Conservation (phyloP, 2,113 vertebrate species). For the Pterocles orientalis region DNA sequence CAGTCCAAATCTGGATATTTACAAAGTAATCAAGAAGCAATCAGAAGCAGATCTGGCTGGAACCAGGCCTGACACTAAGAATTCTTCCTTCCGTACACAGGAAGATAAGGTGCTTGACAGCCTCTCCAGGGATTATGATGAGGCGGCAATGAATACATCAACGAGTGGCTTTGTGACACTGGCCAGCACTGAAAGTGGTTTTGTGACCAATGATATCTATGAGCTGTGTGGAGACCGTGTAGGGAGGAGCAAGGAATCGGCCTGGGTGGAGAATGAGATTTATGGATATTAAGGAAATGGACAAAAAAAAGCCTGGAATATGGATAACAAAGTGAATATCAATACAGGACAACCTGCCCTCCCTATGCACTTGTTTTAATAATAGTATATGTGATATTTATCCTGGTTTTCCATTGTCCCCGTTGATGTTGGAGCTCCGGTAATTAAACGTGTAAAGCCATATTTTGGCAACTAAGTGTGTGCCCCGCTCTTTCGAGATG, state of each 20-base stretch:
- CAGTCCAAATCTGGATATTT: conserved; percentile 84
- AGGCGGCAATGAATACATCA: conserved; percentile 59
- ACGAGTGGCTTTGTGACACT: conserved; percentile 83
- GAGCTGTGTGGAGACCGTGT: conserved; percentile 78
- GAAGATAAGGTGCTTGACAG: conserved; percentile 55
- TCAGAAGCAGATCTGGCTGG: conserved; percentile 86
- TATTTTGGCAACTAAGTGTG: not conserved
- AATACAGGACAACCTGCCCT: not conserved
- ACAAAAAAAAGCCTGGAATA: not conserved
- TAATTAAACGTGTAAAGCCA: not conserved
- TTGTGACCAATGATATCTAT: conserved; percentile 94
- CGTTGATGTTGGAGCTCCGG: not conserved
- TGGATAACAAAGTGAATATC: not conserved
- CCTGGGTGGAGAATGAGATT: conserved; percentile 97
- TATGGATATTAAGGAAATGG: conserved; percentile 81
- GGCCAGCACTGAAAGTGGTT: conserved; percentile 85
- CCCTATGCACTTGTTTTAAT: not conserved
- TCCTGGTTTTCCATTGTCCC: not conserved
- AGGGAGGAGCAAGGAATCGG: conserved; percentile 73
- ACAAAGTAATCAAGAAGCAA: conserved; percentile 87
- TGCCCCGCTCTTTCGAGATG: not conserved
- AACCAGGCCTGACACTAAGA: conserved; percentile 84
- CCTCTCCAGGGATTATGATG: conserved; percentile 78
- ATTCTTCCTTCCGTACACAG: conserved; percentile 87
- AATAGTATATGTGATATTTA: not conserved